phyloP scores from a whole-genome alignment of 1,140 invertebrate species.

The Tigriopus japonicus region DNA sequence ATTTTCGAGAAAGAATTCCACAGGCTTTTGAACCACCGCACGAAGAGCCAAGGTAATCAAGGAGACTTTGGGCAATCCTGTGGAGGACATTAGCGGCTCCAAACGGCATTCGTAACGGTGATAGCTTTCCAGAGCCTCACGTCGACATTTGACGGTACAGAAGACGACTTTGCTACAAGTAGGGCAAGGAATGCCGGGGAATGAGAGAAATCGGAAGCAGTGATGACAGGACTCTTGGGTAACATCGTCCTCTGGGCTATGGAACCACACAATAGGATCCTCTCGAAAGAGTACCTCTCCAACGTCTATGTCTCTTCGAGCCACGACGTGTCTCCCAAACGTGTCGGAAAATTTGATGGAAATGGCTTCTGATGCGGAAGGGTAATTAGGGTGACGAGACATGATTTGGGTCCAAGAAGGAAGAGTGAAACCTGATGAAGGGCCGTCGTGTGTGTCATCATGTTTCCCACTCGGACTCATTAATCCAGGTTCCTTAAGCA shows the following conservation, averaged over 20 bases:
- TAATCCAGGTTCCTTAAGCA: too few relatives aligned
- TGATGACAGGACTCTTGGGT: background rate
- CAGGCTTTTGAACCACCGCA: background rate
- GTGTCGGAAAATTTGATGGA: background rate
- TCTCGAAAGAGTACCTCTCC: slow-evolving; percentile 12
- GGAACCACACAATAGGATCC: slow-evolving; percentile 9
- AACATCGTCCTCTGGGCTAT: background rate
- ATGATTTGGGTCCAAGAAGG: background rate
- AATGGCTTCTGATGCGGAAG: background rate
- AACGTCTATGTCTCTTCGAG: background rate
- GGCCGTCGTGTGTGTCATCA: too few relatives aligned
- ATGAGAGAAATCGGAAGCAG: background rate
- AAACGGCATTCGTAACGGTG: slow-evolving; percentile 9
- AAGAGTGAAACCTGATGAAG: background rate
- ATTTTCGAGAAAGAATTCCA: slow-evolving; percentile 1
- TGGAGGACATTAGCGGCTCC: background rate
- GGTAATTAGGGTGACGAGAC: slow-evolving; percentile 4
- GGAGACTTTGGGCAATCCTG: background rate
- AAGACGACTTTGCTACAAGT: slow-evolving; percentile 7
- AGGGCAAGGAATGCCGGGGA: slow-evolving; percentile 6
- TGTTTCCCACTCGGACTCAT: too few relatives aligned
- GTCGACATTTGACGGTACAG: slow-evolving; percentile 6
- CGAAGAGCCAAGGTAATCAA: slow-evolving; percentile 1
- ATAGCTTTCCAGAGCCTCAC: background rate
- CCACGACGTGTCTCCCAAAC: slow-evolving; percentile 8